Evolutionary conservation across 2,113 vertebrate genomes (phyloP), one percentile per base, ranked within the genome.

Genomic region (Narcine bancroftii): DNA sequence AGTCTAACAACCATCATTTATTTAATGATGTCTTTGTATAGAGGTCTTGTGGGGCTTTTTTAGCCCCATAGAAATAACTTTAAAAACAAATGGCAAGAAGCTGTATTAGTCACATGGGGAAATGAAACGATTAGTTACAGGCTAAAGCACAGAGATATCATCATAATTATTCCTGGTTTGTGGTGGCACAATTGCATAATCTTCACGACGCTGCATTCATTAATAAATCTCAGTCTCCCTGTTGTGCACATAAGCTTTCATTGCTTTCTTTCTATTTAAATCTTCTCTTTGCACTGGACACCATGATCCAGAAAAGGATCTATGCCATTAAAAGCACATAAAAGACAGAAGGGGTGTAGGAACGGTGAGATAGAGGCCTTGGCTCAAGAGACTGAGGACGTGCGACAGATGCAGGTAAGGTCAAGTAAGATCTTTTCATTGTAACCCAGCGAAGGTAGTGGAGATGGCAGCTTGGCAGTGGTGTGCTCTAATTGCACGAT

Each of bases 21-120:
- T 91, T 91, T 91, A 91, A 91, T 91, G 87, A 69, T 69, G 42
- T 69, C 87, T 26, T 69, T 66, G 63, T 91, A 29, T 66, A 69
- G 42, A 91, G 21, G 26, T 6, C 26, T 69, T 91, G 42, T 66
- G 11, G 11, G 65, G 21, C 39, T 69, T 42, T 39, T 50, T 91
- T 66, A 91, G 45, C 39, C 65, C 60, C 42, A 39, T 26, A 11
- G 60, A 26, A 6, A 24, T 53, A 26, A 42, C 42, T 91, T 69
- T 69, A 69, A 91, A 91, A 66, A 45, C 21, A 66, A 89, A 36
- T 26, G 3, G 21, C 63, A 53, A 65, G 33, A 65, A 65, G 60
- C 85, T 39, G 6, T 42, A 24, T 17, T 42, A 42, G 0, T 63
- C 4, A 17, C 56, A 26, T 56, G 50, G 33, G 33, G 56, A 63